phyloP scores from a whole-genome alignment of 2,888 invertebrate genomes.

The Trachelus tabidus region DNA sequence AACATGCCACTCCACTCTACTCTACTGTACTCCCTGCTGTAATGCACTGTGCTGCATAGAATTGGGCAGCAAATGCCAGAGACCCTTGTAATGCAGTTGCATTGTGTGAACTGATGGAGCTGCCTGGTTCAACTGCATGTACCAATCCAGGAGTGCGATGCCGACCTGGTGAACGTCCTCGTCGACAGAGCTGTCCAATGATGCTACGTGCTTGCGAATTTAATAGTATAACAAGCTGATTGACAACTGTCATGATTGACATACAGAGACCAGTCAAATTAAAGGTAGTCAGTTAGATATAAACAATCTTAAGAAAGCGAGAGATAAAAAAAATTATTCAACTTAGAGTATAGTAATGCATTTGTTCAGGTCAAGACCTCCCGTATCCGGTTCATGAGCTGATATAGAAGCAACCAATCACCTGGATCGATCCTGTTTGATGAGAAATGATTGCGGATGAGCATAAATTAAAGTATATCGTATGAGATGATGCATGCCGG shows the following conservation, averaged over 20 bases:
- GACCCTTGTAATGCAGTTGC: conserved; percentile 18
- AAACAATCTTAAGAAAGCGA: too few species aligned
- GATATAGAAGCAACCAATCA: neutral
- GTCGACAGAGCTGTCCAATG: conserved; percentile 16
- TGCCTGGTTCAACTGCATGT: neutral
- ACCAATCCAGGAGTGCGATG: conserved; percentile 3
- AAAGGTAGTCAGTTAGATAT: neutral
- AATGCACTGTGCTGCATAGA: conserved; percentile 15
- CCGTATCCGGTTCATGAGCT: neutral
- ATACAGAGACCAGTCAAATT: neutral
- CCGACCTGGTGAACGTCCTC: conserved; percentile 6
- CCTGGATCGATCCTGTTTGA: neutral
- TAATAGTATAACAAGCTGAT: conserved; percentile 4
- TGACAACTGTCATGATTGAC: neutral
- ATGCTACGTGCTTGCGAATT: conserved; percentile 13
- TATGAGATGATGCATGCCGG: neutral
- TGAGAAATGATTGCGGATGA: neutral
- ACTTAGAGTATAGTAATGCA: neutral
- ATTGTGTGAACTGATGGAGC: conserved; percentile 12
- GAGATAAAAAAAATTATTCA: neutral
- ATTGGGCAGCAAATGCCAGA: conserved; percentile 23
- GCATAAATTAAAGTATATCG: neutral
- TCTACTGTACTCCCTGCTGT: conserved; percentile 25
- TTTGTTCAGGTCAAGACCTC: neutral
- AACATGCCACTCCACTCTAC: conserved; percentile 19